These are phyloP conservation scores for Numenius phaeopus DNA, from an alignment of 2,797 vertebrate species.

Conservation along the genomic window DNA sequence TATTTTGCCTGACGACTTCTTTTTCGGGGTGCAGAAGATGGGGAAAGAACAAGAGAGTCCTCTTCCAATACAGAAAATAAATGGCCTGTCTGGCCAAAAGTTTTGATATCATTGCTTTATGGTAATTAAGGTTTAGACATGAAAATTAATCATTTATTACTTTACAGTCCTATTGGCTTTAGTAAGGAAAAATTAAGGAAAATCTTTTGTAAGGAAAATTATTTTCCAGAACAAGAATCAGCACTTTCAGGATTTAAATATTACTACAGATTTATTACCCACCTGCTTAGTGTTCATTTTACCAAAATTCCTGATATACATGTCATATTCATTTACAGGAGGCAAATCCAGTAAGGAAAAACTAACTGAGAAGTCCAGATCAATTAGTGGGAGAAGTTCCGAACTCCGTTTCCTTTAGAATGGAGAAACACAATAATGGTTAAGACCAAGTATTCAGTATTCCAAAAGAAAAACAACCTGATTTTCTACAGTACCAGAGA, in stretches of 20 bases:
- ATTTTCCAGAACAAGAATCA: background rate
- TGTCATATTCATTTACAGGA: conserved; percentile 94
- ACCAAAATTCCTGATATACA: conserved; percentile 96
- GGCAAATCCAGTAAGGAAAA: conserved; percentile 90
- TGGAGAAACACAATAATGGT: conserved; percentile 30
- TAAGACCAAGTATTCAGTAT: background rate
- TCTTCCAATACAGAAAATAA: background rate
- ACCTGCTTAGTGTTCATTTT: conserved; percentile 93
- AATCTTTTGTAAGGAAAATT: background rate
- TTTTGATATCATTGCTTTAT: background rate
- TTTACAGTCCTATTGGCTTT: background rate
- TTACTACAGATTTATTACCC: background rate
- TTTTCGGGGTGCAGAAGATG: background rate
- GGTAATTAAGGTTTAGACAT: background rate
- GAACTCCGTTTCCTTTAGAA: conserved; percentile 87
- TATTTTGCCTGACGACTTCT: no score
- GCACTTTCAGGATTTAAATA: background rate
- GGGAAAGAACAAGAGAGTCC: background rate
- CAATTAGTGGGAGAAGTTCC: conserved; percentile 91
- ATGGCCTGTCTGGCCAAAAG: background rate
- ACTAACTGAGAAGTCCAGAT: conserved; percentile 91
- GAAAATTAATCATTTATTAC: background rate
- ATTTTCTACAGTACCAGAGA: background rate
- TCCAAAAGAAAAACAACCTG: background rate
- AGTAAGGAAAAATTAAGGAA: background rate